Evolutionary conservation across 2,797 vertebrate species (phyloP).

Genomic region (Antrozous pallidus): DNA sequence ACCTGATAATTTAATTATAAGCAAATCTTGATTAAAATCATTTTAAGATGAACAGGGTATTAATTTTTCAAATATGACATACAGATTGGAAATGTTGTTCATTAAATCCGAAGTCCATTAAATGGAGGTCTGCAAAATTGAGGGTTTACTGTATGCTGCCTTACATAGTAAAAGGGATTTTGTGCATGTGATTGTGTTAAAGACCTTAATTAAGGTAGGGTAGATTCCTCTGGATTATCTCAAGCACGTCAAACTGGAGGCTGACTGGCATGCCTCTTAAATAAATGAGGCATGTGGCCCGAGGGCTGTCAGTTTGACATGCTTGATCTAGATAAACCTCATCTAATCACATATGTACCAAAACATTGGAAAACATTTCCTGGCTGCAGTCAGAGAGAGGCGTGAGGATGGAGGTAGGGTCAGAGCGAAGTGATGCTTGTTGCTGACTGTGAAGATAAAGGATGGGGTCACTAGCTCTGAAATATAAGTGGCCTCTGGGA

Average conservation of each 20-base stretch:
- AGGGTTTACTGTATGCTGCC: background rate
- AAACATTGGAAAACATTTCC: background rate
- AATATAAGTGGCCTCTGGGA: background rate
- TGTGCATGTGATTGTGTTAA: background rate
- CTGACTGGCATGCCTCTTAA: too few relatives aligned
- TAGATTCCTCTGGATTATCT: background rate
- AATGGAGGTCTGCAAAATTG: background rate
- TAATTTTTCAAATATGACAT: background rate
- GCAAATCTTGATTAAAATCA: background rate
- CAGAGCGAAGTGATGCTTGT: background rate
- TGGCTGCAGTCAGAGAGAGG: background rate
- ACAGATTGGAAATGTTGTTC: background rate
- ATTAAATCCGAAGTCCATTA: background rate
- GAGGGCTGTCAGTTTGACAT: too few relatives aligned
- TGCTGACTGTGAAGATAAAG: background rate
- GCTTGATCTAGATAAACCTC: background rate
- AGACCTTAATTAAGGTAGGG: background rate
- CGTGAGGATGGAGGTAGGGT: background rate
- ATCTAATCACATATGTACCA: background rate
- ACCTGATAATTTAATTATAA: background rate
- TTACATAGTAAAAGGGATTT: background rate
- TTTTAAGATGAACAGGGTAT: background rate
- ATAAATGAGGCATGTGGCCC: too few relatives aligned
- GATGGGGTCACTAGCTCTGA: too few relatives aligned
- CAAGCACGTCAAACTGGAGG: too few relatives aligned